A percentile compares a stretch with the other conserved stretches of the same genome.
phyloP scores from a whole-genome alignment of 1,140 invertebrate genomes.

The Anoplolepis gracilipes region DNA sequence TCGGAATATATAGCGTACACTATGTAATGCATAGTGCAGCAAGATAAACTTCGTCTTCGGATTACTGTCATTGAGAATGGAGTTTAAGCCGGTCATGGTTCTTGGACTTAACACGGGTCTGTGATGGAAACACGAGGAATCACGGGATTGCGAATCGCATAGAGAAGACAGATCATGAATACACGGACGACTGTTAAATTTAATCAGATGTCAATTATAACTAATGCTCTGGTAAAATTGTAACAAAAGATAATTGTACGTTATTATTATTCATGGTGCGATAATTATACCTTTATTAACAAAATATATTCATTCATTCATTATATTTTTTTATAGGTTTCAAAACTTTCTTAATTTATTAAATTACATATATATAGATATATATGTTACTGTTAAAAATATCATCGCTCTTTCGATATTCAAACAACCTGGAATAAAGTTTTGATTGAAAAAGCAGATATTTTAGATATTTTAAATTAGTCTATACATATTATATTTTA shows the following conservation, averaged over 20 bases:
- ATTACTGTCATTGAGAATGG: constrained; percentile 50
- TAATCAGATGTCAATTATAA: constrained; percentile 45
- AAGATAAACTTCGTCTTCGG: constrained; percentile 51
- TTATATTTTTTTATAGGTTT: not conserved
- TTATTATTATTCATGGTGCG: not conserved
- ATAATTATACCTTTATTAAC: not conserved
- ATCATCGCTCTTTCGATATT: not conserved
- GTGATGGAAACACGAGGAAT: constrained; percentile 44
- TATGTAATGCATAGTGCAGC: constrained; percentile 24
- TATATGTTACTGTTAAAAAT: too few species aligned
- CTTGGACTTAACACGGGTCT: constrained; percentile 37
- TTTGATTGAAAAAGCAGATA: not conserved
- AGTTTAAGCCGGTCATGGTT: constrained; percentile 51
- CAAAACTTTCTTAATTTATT: not conserved
- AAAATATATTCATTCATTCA: not conserved
- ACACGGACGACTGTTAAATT: constrained; percentile 1
- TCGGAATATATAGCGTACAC: not conserved
- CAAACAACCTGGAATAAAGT: too few species aligned
- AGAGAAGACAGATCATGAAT: constrained; percentile 23
- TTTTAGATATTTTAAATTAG: not conserved
- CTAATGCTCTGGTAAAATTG: not conserved
- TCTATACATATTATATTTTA: too few species aligned
- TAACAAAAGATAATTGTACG: not conserved
- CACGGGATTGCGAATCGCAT: constrained; percentile 5
- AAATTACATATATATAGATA: not conserved